phyloP scores from a whole-genome alignment of 2,113 vertebrate species.

The Cettia cetti region DNA sequence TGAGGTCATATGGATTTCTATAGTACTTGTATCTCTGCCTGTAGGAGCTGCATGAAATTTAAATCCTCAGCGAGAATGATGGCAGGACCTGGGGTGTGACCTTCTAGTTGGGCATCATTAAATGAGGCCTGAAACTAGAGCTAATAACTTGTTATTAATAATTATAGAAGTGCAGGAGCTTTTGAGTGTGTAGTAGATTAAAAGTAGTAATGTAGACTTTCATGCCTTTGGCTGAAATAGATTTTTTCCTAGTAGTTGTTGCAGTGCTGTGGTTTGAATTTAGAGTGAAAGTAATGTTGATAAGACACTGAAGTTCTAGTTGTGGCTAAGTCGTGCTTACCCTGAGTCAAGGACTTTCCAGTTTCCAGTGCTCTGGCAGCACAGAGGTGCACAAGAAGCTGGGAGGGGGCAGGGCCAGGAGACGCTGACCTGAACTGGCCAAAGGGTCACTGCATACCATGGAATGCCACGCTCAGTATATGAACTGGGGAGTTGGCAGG shows the following conservation, averaged over 20 bases:
- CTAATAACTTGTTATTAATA: not conserved
- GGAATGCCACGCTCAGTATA: not conserved
- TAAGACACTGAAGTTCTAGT: not conserved
- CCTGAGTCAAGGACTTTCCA: not conserved
- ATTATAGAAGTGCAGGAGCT: not conserved
- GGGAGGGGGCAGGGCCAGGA: not conserved
- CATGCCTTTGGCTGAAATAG: not conserved
- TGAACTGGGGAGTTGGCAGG: too few species aligned
- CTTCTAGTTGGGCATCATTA: not conserved
- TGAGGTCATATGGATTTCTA: rapidly evolving
- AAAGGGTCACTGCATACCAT: not conserved
- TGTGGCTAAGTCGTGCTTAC: not conserved
- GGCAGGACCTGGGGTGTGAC: not conserved
- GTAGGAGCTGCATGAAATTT: not conserved
- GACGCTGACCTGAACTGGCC: not conserved
- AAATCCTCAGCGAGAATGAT: not conserved
- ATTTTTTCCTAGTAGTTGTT: not conserved
- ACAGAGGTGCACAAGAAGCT: not conserved
- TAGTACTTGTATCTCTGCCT: not conserved
- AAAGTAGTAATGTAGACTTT: not conserved
- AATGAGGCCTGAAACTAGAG: not conserved
- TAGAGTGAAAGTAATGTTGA: not conserved
- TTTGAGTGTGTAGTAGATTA: not conserved
- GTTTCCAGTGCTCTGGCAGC: not conserved
- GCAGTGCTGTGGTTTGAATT: not conserved